Conservation (phyloP, 2,888 invertebrate species). For the Oscheius sp. region DNA sequence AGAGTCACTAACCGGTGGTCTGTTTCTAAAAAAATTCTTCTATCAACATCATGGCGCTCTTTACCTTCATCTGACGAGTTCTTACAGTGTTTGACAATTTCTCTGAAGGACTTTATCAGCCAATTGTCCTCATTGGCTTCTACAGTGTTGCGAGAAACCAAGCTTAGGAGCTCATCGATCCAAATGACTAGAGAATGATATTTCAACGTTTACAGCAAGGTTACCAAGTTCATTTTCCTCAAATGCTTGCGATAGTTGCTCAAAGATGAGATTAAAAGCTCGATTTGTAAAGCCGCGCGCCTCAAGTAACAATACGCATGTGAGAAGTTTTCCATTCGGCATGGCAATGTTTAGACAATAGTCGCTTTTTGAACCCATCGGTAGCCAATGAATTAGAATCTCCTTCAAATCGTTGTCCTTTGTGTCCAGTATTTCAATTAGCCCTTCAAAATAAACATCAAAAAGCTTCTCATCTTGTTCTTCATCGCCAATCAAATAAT, state of each 20-base stretch:
- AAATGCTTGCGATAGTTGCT: constrained; percentile 8
- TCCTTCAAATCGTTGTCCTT: not conserved
- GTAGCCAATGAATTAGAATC: constrained; percentile 57
- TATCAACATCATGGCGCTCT: not conserved
- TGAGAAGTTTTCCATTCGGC: constrained; percentile 17
- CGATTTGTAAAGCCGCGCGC: constrained; percentile 47
- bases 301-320: constrained; percentile 40
- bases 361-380: constrained; percentile 57
- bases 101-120: constrained; percentile 43
- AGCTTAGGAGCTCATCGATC: constrained; percentile 39
- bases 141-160: constrained; percentile 32
- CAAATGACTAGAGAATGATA: too few relatives aligned
- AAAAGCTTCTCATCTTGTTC: constrained; percentile 61
- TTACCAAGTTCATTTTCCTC: not conserved
- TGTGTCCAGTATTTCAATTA: not conserved
- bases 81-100: not conserved
- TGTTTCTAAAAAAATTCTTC: constrained; percentile 16
- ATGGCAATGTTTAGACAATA: constrained; percentile 59
- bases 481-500: constrained; percentile 55
- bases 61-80: not conserved
- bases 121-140: constrained; percentile 38
- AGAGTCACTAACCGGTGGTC: constrained; percentile 19
- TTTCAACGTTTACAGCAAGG: not conserved
- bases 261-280: constrained; percentile 58
- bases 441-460: constrained; percentile 34